Percentiles rank a stretch among this genome's conserved stretches.
Conservation (phyloP, 2,797 vertebrate species). For the Danio jaintianensis region DNA sequence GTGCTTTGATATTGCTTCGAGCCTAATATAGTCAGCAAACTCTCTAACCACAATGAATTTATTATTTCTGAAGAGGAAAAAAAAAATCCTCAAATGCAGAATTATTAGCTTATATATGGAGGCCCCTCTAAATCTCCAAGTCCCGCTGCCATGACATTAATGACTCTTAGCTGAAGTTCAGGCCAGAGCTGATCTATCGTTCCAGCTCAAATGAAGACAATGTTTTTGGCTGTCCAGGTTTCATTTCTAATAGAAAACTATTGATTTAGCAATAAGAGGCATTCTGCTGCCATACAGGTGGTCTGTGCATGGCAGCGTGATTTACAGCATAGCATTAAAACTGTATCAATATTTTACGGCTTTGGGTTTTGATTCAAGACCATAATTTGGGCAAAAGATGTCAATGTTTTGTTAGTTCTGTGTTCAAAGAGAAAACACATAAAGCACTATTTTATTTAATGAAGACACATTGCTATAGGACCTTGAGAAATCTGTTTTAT, state of each 20-base stretch:
- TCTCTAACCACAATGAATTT: conserved; percentile 28
- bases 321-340: conserved; percentile 30
- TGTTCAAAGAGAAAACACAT: not conserved
- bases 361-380: conserved; percentile 31
- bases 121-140: conserved; percentile 20
- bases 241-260: conserved; percentile 50
- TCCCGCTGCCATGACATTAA: conserved; percentile 36
- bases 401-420: not conserved
- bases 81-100: conserved; percentile 1
- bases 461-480: not conserved
- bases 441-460: not conserved
- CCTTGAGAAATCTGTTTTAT: too few relatives aligned
- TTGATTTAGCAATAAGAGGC: conserved; percentile 49
- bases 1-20: conserved; percentile 27
- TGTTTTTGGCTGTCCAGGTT: conserved; percentile 43
- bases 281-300: conserved; percentile 36
- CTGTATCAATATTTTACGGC: conserved; percentile 37
- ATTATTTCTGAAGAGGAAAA: conserved; percentile 23
- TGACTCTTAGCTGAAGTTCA: conserved; percentile 47
- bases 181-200: conserved; percentile 29
- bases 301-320: conserved; percentile 29
- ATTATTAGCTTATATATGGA: conserved; percentile 37
- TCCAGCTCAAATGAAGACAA: conserved; percentile 38
- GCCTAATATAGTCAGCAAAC: conserved; percentile 36
- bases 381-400: conserved; percentile 10